phyloP scores from a whole-genome alignment of 2,113 vertebrate species.

The Callipepla californica region DNA sequence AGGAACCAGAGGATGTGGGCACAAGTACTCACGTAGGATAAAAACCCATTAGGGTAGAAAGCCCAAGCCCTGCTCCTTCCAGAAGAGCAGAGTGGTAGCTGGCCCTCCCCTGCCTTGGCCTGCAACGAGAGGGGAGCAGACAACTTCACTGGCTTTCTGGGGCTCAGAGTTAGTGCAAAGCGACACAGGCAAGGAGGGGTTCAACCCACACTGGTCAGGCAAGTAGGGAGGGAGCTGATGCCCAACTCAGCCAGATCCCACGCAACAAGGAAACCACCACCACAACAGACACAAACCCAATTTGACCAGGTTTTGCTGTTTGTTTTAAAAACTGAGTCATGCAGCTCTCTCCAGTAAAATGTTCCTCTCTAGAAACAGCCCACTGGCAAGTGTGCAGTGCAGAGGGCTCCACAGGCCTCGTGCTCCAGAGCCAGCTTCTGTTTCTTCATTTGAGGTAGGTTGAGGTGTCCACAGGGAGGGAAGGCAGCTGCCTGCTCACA shows the following conservation, averaged over 20 bases:
- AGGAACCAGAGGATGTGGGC: not conserved
- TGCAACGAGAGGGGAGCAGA: not conserved
- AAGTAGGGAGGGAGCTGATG: not conserved
- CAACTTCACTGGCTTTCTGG: not conserved
- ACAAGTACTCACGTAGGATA: not conserved
- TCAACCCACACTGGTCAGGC: not conserved
- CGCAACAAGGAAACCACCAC: not conserved
- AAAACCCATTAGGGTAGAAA: rapidly evolving
- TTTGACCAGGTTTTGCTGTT: not conserved
- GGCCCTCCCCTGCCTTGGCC: not conserved
- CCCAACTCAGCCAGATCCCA: not conserved
- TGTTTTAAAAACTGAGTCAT: not conserved
- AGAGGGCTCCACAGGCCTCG: not conserved
- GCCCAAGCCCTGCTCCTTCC: not conserved
- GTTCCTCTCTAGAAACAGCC: not conserved
- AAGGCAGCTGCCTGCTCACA: not conserved
- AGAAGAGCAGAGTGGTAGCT: not conserved
- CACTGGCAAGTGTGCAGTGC: not conserved
- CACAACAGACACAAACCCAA: not conserved
- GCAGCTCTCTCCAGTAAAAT: not conserved
- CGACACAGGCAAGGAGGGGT: rapidly evolving
- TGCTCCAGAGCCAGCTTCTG: not conserved
- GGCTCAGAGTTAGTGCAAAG: not conserved
- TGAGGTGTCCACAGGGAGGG: conserved; percentile 2
- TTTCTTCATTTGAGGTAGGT: conserved; percentile 71